Base-by-base conservation (phyloP, 1,140 invertebrate species). In the Elymnias hypermnestra region DNA sequence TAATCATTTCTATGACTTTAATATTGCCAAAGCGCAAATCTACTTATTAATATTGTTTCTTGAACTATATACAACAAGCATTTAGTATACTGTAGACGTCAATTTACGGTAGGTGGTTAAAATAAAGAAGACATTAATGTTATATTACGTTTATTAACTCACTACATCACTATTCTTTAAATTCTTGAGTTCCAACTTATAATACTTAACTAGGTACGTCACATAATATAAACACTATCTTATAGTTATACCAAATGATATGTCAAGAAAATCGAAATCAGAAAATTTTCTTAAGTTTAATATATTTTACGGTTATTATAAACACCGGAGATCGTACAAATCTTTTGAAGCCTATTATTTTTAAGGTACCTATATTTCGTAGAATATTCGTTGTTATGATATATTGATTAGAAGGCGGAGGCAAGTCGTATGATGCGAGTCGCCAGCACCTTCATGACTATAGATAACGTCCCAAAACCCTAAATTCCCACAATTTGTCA, bases 121-220 rank as follows among this genome's bases (percentile, higher is more conserved):
- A 70, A 72, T 19, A 70, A 48, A 55, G n/a, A 36, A 21, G 52
- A 29, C 36, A 49, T 45, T 64, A 65, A 63, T 76, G 47, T 64
- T 67, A 63, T 78, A 73, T 72, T 67, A 63, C 68, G 62, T 84
- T 84, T 83, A 83, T 83, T 79, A 70, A 70, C 71, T 71, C 71
- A 54, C 67, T 82, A 81, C 74, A 77, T 79, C 73, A 74, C 73
- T 78, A 73, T 67, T 70, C 58, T 72, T 79, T 79, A 79, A 77
- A 79, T 79, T 83, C 74, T 79, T 71, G 69, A 77, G 66, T 79
- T 76, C 63, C 63, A 79, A 69, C 79, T 82, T 76, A 81, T 53
- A 68, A 77, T 72, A 81, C 77, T 82, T 84, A 82, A 68, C 72
- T 82, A 81, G 67, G 60, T 83, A 82, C 69, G 74, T 77, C 71